Percentiles rank a stretch among this genome's conserved stretches.
phyloP scores from a whole-genome alignment of 2,888 invertebrate genomes.

The Achlya flavicornis region DNA sequence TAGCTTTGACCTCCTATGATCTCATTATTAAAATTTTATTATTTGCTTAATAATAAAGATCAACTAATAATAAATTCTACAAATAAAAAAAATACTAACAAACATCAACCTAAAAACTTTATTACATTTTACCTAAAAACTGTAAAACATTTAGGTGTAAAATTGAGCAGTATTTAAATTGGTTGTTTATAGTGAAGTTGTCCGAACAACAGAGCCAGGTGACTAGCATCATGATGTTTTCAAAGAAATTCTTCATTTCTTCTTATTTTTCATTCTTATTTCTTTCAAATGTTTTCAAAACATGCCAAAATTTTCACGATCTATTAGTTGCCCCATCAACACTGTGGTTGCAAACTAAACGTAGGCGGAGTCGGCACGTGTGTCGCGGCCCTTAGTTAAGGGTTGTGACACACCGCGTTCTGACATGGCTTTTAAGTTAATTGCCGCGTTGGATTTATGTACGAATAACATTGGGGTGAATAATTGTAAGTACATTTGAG shows the following conservation, averaged over 20 bases:
- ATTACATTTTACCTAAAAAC: no score
- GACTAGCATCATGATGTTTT: background rate
- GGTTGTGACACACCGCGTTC: slow-evolving; percentile 67
- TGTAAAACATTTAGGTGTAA: no score
- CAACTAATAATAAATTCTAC: no score
- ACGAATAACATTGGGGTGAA: slow-evolving; percentile 55
- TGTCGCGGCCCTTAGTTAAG: slow-evolving; percentile 70
- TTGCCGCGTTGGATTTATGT: slow-evolving; percentile 69
- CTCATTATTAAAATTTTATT: no score
- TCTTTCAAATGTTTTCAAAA: slow-evolving; percentile 24
- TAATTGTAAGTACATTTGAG: slow-evolving; percentile 42
- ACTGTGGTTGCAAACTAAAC: slow-evolving; percentile 58
- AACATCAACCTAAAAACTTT: no score
- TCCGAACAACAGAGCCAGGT: no score
- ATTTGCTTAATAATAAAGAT: no score
- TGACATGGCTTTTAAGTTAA: slow-evolving; percentile 75
- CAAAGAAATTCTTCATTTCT: background rate
- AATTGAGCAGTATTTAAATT: no score
- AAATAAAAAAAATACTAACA: no score
- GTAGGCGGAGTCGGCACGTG: slow-evolving; percentile 76
- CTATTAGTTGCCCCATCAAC: slow-evolving; percentile 31
- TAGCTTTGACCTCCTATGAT: no score
- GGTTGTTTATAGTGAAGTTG: no score
- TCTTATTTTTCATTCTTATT: background rate
- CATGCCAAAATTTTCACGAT: slow-evolving; percentile 19